These are phyloP conservation scores for Rhincodon typus DNA, from an alignment of 2,797 vertebrate species.

Conservation along the genomic window DNA sequence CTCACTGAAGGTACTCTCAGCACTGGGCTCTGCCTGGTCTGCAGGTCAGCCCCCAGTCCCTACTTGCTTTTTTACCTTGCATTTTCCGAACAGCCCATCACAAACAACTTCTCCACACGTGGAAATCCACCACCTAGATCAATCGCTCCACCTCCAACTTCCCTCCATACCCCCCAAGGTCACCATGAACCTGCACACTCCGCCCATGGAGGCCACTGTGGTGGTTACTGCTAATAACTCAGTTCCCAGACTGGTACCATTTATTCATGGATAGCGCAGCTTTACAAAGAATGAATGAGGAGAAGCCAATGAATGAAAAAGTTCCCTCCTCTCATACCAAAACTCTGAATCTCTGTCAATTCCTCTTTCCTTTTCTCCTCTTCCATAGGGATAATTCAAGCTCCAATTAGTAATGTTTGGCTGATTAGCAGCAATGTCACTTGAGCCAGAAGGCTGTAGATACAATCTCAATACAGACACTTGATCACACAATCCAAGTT, in stretches of 20 bases:
- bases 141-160: no score
- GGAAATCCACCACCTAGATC: no score
- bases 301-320: not conserved
- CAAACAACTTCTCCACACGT: no score
- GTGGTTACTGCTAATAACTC: no score
- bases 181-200: no score
- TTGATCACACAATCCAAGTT: not conserved
- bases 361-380: not conserved
- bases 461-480: not conserved
- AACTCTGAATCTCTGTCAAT: not conserved
- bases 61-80: no score
- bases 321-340: not conserved
- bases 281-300: not conserved
- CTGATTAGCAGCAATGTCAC: not conserved
- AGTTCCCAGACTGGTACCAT: not conserved
- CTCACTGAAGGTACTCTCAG: no score
- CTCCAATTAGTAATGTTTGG: not conserved
- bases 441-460: not conserved
- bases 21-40: no score
- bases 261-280: not conserved
- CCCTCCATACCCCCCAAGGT: no score
- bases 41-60: no score
- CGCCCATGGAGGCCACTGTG: no score
- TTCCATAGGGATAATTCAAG: not conserved
- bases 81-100: no score